Base-by-base conservation (phyloP, 2,113 vertebrate species). In the Larimichthys crocea region DNA sequence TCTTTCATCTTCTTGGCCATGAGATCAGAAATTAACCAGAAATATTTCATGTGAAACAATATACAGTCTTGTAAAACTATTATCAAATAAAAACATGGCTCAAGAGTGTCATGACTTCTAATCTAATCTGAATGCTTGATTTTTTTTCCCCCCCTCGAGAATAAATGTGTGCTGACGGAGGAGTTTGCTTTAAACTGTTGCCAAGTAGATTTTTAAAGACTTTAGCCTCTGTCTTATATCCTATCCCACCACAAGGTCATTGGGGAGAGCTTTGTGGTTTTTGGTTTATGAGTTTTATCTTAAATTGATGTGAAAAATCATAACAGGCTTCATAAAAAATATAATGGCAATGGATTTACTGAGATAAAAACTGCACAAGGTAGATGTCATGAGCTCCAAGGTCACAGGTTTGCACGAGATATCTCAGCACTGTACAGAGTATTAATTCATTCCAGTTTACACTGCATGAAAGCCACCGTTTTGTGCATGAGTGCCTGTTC, bases 241-340 rank as follows among this genome's bases (percentile, higher is more conserved):
- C 52, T n/a, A 63, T 55, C 52, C 12, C 42, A 74, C 82, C 84
- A 71, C 70, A 74, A 62, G 29, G 68, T 60, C 67, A 31, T 7
- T 24, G 2, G 71, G 79, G 64, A 61, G 63, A 75, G 67, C 29
- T 87, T 76, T 84, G 86, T 79, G 78, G 74, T 67, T 86, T 56
- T 60, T n/a, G 66, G 56, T 82, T 70, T 59, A 44, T 59, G 49
- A 17, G 60, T 82, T 74, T 86, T 24, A 65, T 26, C 80, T 59
- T 74, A 46, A 88, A 78, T 83, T 57, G 50, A 88, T 75, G 62
- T 78, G 46, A 76, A 66, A 84, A 77, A 83, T 74, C 42, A 64
- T 10, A 35, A 44, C 22, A 42, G 29, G 44, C 65, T 61, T 75
- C 56, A 60, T 76, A 74, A 81, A 78, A 44, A 20, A 75, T 17